Base-by-base conservation (phyloP, 2,113 vertebrate genomes). In the Leptobrachium leishanense region DNA sequence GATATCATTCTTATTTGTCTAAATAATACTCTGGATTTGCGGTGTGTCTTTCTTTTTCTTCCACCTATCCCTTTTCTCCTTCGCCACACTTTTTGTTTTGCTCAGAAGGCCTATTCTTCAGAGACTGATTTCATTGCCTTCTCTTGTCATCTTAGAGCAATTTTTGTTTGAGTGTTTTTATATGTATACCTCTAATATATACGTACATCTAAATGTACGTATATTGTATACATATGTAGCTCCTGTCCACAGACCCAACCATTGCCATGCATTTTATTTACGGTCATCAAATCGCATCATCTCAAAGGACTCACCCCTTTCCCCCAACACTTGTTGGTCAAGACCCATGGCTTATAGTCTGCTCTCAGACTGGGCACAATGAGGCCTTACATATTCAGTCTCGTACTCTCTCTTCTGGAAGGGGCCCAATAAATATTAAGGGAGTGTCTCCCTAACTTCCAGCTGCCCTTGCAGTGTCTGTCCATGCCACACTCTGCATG, bases 1-100 rank as follows among this genome's bases (percentile, higher is more conserved):
- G 97, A 98, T 98, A 99, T 98, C 97, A 98, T 99, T 99, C 95
- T 99, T 98, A 97, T 99, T 96, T 94, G 92, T 98, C 72, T 62
- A 74, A 74, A 74, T 72, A 68, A 62, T 98, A 94, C 96, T 98
- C 98, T 99, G 97, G 97, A 96, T 98, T 98, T 98, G 97, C 96
- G 95, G 95, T 99, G 97, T 98, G 95, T 98, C 92, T 93, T 95
- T 90, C 88, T 88, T 88, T 92, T 92, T 91, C 90, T 93, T 88
- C 2, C 77, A n/a, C 84, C 86, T 50, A n/a, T 6, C 53, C 81
- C 86, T 86, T 87, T 89, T 90, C 79, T 88, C 78, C 88, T 82
- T 74, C 59, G 12, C 31, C 63, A 41, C 13, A 64, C 13, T 15
- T 2, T 13, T 59, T 59, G 9, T 59, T 15, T 59, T 3, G 13